These are phyloP conservation scores for Lepus townsendii DNA, from an alignment of 2,797 vertebrate species.

Conservation along the genomic window DNA sequence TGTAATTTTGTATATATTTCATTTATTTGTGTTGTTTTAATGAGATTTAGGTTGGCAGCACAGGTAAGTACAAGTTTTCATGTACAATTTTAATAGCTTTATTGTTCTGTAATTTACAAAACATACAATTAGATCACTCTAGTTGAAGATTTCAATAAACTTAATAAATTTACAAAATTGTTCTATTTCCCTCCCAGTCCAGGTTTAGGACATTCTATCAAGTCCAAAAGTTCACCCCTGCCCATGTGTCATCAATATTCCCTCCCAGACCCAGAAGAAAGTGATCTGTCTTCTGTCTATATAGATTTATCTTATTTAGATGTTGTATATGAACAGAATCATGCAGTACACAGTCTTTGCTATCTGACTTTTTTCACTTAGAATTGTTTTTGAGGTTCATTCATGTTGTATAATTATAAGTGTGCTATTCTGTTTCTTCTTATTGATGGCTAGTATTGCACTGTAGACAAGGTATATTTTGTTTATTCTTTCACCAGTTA, in stretches of 20 bases:
- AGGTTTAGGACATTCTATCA: constrained; percentile 29
- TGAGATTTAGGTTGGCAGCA: background rate
- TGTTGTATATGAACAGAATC: constrained; percentile 6
- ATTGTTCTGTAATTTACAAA: constrained; percentile 22
- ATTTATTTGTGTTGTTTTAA: constrained; percentile 30
- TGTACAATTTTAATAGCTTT: constrained; percentile 11
- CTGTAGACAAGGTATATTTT: background rate
- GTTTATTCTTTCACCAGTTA: constrained; percentile 33
- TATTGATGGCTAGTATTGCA: background rate
- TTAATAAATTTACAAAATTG: background rate
- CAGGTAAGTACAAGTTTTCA: background rate
- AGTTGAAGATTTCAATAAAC: constrained; percentile 27
- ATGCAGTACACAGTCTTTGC: background rate
- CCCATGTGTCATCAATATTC: background rate
- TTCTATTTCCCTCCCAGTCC: background rate
- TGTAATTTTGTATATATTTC: background rate
- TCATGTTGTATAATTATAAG: constrained; percentile 27
- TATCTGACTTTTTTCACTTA: background rate
- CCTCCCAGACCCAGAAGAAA: background rate
- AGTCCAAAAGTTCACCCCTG: background rate
- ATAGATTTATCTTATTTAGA: background rate
- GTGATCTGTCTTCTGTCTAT: background rate
- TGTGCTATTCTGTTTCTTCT: background rate
- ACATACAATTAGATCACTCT: background rate
- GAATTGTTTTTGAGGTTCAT: constrained; percentile 15